Evolutionary conservation across 2,113 vertebrate species (phyloP).

Genomic region (Urocolius indicus): DNA sequence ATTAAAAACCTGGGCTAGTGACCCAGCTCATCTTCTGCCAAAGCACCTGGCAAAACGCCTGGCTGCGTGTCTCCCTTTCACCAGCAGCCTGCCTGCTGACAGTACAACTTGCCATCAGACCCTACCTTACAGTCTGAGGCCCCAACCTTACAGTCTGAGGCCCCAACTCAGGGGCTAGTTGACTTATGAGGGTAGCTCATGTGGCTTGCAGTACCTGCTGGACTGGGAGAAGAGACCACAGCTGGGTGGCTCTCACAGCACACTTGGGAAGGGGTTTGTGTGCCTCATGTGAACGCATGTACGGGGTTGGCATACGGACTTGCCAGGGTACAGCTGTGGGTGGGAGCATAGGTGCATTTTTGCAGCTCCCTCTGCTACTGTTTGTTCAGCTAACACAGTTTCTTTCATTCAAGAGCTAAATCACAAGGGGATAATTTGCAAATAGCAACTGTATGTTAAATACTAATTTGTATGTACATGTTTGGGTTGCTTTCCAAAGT

Average conservation of each 20-base stretch:
- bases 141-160: background rate
- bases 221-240: background rate
- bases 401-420: slow-evolving; percentile 51
- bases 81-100: fast-evolving
- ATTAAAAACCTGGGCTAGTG: background rate
- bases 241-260: background rate
- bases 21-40: background rate
- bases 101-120: background rate
- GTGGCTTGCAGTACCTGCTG: background rate
- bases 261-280: background rate
- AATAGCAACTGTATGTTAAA: slow-evolving; percentile 69
- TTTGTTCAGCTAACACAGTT: slow-evolving; percentile 57
- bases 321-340: fast-evolving
- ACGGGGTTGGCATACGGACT: fast-evolving
- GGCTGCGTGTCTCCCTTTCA: background rate
- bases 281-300: fast-evolving
- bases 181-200: background rate
- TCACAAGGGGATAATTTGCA: slow-evolving; percentile 67
- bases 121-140: background rate
- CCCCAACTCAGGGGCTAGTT: background rate
- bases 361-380: slow-evolving; percentile 39
- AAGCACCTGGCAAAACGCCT: background rate
- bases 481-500: slow-evolving; percentile 67
- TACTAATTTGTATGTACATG: slow-evolving; percentile 74
- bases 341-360: background rate